Base-by-base conservation (phyloP, 53 echinoderm and acorn worm species). In the Actinopyga echinites region DNA sequence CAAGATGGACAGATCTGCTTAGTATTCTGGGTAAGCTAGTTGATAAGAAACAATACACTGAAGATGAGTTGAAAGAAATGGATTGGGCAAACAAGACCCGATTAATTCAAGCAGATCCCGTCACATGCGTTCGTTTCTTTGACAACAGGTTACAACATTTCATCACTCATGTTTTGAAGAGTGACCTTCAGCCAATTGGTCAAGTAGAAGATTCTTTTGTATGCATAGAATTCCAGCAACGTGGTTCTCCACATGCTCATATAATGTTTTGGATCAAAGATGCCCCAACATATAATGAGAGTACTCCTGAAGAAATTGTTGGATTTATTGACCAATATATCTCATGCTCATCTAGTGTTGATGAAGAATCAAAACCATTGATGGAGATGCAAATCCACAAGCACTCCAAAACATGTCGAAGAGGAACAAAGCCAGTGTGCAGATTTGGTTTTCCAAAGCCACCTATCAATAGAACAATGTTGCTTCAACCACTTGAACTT, bases 391-490 rank as follows among this genome's bases (percentile, higher is more conserved):
- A 86, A 81, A 67, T n/a, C 6, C 87, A 86, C 57, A 80, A 69
- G 55, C 87, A 86, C 56, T 80, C 87, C 25, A 65, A 34, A 31
- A 81, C 87, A 30, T 86, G 87, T 79, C 80, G 71, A 5, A 81
- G 80, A 56, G 19, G 59, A 17, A 8, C 5, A 5, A 53, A 86
- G 32, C 57, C 80, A 35, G 54, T 86, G 2, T 86, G 87, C 58
- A 80, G 87, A 81, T 86, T 86, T 86, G 81, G 87, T 9, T 81
- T 67, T 37, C 87, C 87, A 31, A 81, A 80, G 29, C 87, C 81
- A 30, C 87, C 87, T 21, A 86, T 86, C 80, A 30, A 36, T 4
- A 1, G 23, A 30, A 86, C 86, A 15, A 38, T 10, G 62, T 59
- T 85, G 6, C 30, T 85, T 13, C 57, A 78, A 44, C 86, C 86